Evolutionary conservation across 2,888 invertebrate species (phyloP), one percentile per base, ranked within the genome.

Genomic region (Eupithecia centaureata): DNA sequence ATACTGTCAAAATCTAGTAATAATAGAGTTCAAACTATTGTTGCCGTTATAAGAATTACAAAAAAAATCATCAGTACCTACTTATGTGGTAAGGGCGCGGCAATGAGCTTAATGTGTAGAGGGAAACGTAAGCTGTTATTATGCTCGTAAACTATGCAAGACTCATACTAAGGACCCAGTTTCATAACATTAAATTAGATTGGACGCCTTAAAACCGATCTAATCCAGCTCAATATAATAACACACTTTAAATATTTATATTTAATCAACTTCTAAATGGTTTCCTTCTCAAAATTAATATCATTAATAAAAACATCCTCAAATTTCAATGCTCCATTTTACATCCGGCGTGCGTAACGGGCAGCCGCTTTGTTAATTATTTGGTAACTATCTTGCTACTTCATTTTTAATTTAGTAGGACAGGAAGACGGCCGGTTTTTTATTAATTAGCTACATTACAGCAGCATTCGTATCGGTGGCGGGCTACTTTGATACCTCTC

Each of bases 401-500:
- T 77, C 76, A 76, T 81, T 72, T 73, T 63, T 57, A 28, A 56
- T 57, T 22, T 57, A 38, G 57, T 78, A 71, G 75, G 77, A 83
- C 86, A 86, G 86, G 86, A 88, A 86, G 79, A 67, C 60, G 67
- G 79, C 85, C 82, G 80, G 84, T 86, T 87, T 79, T 77, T 78
- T 81, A 80, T 84, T 84, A 85, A 86, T 86, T 85, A 84, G 83
- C 81, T 76, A 77, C 80, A 86, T 86, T 84, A 85, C 65, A 70
- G 65, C 72, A 73, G 67, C 69, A 72, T 74, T 79, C 75, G 73
- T 71, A 73, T 74, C 73, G 73, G 73, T 76, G 70, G 75, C 77
- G 76, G 76, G 56, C 60, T 67, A 74, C 77, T 83, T 81, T 82
- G 78, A 76, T 71, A 69, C 68, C 27, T 63, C 72, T 73, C 73